Base-by-base conservation (phyloP, 2,113 vertebrate species). In the Callionymus lyra region DNA sequence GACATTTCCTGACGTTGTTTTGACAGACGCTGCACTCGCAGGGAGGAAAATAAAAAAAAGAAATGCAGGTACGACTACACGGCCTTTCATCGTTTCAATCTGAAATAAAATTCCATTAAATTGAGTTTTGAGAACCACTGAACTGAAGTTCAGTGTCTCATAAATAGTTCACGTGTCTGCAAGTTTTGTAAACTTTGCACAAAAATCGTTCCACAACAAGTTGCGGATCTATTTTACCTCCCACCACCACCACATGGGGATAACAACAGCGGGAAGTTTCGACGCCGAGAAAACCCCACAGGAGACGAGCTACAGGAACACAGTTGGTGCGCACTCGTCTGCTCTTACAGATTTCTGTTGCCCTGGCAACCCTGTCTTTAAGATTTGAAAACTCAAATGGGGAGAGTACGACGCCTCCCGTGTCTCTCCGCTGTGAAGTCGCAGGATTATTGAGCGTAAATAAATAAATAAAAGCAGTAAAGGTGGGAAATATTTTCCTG, bases 361-460 rank as follows among this genome's bases (percentile, higher is more conserved):
- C 82, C 77, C 73, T 53, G 76, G 82, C 79, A 85, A 85, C 79
- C 53, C 47, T 53, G 72, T 72, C 68, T 64, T 53, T 37, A 68
- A 81, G 71, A 81, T 81, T 76, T 74, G 39, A 72, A 77, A 80
- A 68, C 76, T 35, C 50, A 60, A 76, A 77, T 65, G 68, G 71
- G 4, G 21, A 27, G 58, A 61, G 69, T 65, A 60, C 10, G 53
- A 60, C 38, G 18, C 65, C 64, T 60, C 59, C 68, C 53, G 52
- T 64, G 58, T 74, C 53, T 75, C 56, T 56, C 49, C 62, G 34
- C 65, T 57, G 70, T 68, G 49, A 53, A 65, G 52, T 60, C 68
- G 73, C 47, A 57, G 70, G 70, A 79, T 75, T 80, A 74, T 27
- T 75, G 6, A 6, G n/a, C 2, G 41, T 9, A 10, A 13, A 31